Evolutionary conservation across 2,113 vertebrate genomes (phyloP).

Genomic region (Pluvialis apricaria): DNA sequence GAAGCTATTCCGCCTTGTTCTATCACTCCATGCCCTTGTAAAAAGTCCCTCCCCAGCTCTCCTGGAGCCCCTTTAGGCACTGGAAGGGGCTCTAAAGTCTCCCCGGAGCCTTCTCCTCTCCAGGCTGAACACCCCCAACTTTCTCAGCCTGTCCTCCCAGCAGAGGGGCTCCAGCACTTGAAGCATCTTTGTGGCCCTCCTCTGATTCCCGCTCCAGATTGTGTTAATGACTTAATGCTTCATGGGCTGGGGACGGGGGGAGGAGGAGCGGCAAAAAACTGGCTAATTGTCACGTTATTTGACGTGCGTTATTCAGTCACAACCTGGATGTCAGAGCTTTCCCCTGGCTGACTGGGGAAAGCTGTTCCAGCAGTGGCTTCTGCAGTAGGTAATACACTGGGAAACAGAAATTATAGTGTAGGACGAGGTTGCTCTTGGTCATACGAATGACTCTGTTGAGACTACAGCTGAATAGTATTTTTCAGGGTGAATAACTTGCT

Average conservation of each 20-base stretch:
- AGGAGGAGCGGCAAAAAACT: too few species aligned
- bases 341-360: background rate
- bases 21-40: too few species aligned
- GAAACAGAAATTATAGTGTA: background rate
- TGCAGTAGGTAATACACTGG: background rate
- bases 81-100: too few species aligned
- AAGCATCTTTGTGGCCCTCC: too few species aligned
- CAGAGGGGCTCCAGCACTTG: too few species aligned
- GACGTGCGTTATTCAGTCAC: background rate
- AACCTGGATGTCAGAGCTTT: background rate
- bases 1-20: too few species aligned
- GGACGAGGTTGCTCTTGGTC: background rate
- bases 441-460: background rate
- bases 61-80: too few species aligned
- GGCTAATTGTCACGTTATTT: background rate
- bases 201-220: too few species aligned
- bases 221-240: background rate
- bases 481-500: background rate
- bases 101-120: too few species aligned
- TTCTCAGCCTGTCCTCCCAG: too few species aligned
- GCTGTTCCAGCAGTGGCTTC: background rate
- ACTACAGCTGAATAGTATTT: background rate
- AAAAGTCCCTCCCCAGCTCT: too few species aligned
- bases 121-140: too few species aligned
- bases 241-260: fast-evolving